Base-by-base conservation (phyloP, 2,888 invertebrate species). In the Lithophane semibrunnea region DNA sequence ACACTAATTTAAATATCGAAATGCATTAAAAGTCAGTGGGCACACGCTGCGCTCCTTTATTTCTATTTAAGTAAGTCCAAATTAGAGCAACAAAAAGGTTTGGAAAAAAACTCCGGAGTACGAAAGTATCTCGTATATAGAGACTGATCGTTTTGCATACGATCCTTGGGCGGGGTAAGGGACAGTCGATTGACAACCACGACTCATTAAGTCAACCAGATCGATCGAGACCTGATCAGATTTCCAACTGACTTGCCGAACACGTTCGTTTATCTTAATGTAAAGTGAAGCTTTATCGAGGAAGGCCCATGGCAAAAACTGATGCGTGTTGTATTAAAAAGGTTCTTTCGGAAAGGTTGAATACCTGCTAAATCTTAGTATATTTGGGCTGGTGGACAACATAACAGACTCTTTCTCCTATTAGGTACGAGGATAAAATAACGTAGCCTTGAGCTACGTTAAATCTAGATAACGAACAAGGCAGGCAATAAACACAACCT, bases 141-240 rank as follows among this genome's bases (percentile, higher is more conserved):
- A 61, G 65, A 80, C 75, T 37, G 37, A 37, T 79, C 66, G 67
- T 88, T 87, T 87, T 88, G 80, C 88, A 88, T 87, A 74, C 79
- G 73, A 65, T 66, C 60, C 87, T 86, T 84, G 84, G 82, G 73
- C 83, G 83, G 75, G 82, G 60, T 54, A 63, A 87, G 80, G 89
- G 94, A 93, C 94, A 93, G 88, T 68, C 88, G 93, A 94, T 94
- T 94, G 94, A 94, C 94, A 95, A 94, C 91, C 90, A 92, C 70
- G 79, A 91, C 88, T 94, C 95, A 95, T 95, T 95, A 91, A 80
- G 84, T 84, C 87, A 88, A 88, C 88, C 87, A 86, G 79, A 85
- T 84, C 85, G 83, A 86, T 82, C 82, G 61, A 82, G 79, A 80
- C 82, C 74, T 68, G 75, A 84, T 86, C 84, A 81, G 86, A 88